A percentile compares a stretch with the other conserved stretches of the same genome.
phyloP scores from a whole-genome alignment of 1,140 invertebrate genomes.

The Aethina tumida region DNA sequence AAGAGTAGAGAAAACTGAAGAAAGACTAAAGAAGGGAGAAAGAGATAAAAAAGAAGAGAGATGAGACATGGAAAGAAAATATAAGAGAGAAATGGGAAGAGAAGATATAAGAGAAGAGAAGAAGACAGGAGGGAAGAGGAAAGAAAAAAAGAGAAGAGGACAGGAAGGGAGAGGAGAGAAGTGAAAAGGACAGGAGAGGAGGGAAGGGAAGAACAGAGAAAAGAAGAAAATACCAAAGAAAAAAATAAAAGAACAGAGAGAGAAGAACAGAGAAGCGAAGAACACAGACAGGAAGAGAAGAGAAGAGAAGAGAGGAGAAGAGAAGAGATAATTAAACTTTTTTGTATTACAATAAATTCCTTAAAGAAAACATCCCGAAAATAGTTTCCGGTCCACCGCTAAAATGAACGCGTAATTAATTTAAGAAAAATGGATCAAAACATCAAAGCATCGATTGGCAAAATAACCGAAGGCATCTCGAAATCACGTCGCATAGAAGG shows the following conservation, averaged over 20 bases:
- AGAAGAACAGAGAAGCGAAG: slow-evolving; percentile 2
- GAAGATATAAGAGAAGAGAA: slow-evolving; percentile 6
- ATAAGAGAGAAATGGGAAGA: background rate
- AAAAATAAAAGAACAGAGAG: slow-evolving; percentile 1
- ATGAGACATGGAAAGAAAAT: too few species aligned
- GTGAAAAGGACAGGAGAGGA: background rate
- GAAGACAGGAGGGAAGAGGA: slow-evolving; percentile 8
- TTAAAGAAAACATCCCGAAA: too few species aligned
- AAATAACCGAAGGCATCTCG: too few species aligned
- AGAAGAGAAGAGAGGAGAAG: too few species aligned
- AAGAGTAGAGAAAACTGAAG: slow-evolving; percentile 2
- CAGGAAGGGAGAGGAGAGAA: slow-evolving; percentile 1
- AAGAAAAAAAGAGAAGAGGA: slow-evolving; percentile 8
- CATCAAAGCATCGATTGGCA: too few species aligned
- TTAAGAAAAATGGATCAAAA: too few species aligned
- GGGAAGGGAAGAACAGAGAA: background rate
- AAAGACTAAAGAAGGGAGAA: background rate
- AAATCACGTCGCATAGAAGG: too few species aligned
- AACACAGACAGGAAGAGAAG: too few species aligned
- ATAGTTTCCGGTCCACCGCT: too few species aligned
- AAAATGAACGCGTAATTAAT: too few species aligned
- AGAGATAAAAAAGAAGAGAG: background rate
- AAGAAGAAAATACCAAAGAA: background rate
- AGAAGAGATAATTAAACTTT: too few species aligned
- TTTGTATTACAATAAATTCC: too few species aligned